Evolutionary conservation across 2,888 invertebrate species (phyloP), one percentile per base, ranked within the genome.

Genomic region (Gymnocheta viridis): DNA sequence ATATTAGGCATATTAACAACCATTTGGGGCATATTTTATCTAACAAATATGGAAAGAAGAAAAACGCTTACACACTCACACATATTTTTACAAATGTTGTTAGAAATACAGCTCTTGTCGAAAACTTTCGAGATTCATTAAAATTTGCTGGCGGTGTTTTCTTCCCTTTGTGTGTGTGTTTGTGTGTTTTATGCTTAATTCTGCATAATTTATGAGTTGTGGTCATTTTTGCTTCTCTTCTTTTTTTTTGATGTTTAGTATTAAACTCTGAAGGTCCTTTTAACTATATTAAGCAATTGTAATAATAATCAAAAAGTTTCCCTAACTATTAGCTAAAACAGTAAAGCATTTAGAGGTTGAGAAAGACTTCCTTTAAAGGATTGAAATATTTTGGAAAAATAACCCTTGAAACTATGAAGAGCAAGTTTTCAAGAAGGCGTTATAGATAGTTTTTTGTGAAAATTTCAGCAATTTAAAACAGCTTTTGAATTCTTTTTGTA

Each of bases 81-180:
- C 54, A 22, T 4, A 49, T 10, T 22, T 3, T 2, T 9, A n/a
- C 4, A 17, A 49, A 49, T 49, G 4, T 14, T 29, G 5, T 5
- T 5, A 17, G 1, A 12, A n/a, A 47, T 47, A 62, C 12, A 38
- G 35, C 17, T 47, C 7, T 35, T 29, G 49, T 32, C n/a, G n/a
- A 67, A 70, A 67, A 74, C 49, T 51, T 73, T 51, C 51, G 73
- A 73, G 67, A 80, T 49, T 80, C 73, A 80, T 80, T 74, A 74
- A 80, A 73, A 80, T 29, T 64, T 64, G 64, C n/a, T 51, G 9
- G 29, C 35, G 54, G 27, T 9, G 27, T 22, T 62, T 51, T 32
- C 10, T 17, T 9, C 27, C 49, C 12, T 29, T 54, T 60, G 22
- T 72, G 14, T 44, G 5, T 41, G 2, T 64, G 58, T 27, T 27